Conservation (phyloP, 1,140 invertebrate genomes). For the Lanistes nyassanus region DNA sequence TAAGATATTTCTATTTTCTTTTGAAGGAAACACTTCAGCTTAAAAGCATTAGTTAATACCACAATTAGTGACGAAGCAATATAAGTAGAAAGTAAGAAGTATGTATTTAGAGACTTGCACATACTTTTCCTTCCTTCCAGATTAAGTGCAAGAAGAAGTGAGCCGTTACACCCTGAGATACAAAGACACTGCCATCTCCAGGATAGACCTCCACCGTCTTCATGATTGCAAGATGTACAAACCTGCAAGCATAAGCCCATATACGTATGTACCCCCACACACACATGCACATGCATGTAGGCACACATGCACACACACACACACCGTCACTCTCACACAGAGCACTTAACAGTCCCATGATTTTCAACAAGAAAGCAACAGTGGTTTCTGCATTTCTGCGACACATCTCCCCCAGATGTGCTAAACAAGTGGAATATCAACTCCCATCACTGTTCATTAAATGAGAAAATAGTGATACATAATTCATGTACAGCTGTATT, state of each 20-base stretch:
- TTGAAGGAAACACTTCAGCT: not conserved
- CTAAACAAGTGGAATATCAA: too few species aligned
- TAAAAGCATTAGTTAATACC: not conserved
- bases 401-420: too few species aligned
- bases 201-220: slow-evolving; percentile 50
- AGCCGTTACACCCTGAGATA: slow-evolving; percentile 47
- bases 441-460: too few species aligned
- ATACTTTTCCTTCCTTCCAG: slow-evolving; percentile 36
- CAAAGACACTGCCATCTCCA: slow-evolving; percentile 55
- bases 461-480: too few species aligned
- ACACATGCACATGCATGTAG: not conserved
- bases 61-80: not conserved
- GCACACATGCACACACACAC: too few species aligned
- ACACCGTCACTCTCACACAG: too few species aligned
- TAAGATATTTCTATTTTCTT: not conserved
- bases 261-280: not conserved
- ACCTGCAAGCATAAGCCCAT: slow-evolving; percentile 18
- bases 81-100: slow-evolving; percentile 1
- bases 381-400: too few species aligned
- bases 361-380: too few species aligned
- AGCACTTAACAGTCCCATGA: too few species aligned
- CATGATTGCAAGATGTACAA: slow-evolving; percentile 34
- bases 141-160: slow-evolving; percentile 42
- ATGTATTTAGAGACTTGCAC: not conserved
- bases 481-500: too few species aligned